A percentile compares a stretch with the other conserved stretches of the same genome.
Evolutionary conservation across 2,113 vertebrate species (phyloP).

Genomic region (Emydocephalus ijimae): DNA sequence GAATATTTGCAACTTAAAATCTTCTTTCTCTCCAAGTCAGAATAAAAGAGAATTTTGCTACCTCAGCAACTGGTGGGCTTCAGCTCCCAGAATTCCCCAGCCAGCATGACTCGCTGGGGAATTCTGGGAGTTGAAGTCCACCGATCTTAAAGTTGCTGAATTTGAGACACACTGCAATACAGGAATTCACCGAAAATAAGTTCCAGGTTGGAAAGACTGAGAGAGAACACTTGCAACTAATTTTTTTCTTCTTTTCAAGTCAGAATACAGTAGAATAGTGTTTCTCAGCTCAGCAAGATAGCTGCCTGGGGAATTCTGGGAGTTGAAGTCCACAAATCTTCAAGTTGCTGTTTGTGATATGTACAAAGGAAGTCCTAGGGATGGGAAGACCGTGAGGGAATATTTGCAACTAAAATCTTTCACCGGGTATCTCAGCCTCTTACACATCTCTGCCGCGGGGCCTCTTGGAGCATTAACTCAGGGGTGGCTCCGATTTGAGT

Average conservation of each 20-base stretch:
- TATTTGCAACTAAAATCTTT: background rate
- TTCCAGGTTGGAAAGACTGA: no score
- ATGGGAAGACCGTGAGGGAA: background rate
- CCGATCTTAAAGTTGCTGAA: no score
- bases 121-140: no score
- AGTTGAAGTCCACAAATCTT: background rate
- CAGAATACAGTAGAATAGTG: no score
- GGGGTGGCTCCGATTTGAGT: background rate
- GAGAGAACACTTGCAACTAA: no score
- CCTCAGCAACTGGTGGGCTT: no score
- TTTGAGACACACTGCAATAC: no score
- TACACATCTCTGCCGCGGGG: background rate
- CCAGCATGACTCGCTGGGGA: no score
- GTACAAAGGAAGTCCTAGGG: background rate
- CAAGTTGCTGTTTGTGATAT: background rate
- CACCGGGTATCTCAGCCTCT: background rate
- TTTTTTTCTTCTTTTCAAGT: background rate
- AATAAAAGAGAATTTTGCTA: background rate
- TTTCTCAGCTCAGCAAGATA: background rate
- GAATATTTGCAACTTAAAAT: no score
- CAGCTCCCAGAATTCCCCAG: no score
- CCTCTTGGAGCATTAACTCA: background rate
- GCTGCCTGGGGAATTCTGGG: background rate
- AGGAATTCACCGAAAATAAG: no score
- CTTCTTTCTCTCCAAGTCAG: background rate